These are phyloP conservation scores for Amphipyra tragopoginis DNA, from an alignment of 2,888 invertebrate genomes.

Conservation along the genomic window DNA sequence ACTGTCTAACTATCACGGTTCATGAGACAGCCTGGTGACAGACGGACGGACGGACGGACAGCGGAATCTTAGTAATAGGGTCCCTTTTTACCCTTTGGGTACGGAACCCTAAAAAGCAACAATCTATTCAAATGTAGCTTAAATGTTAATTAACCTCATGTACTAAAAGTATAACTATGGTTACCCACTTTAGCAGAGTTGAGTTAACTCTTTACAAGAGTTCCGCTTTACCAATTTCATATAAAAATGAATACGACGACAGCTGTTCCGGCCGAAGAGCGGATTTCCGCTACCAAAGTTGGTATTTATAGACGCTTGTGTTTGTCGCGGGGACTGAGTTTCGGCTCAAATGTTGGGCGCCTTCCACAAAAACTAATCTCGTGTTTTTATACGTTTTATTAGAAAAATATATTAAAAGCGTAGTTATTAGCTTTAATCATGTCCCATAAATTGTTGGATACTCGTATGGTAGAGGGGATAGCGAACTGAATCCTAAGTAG, in stretches of 20 bases:
- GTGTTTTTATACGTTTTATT: constrained; percentile 21
- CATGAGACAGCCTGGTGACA: no score
- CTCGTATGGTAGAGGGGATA: constrained; percentile 20
- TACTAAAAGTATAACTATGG: neutral
- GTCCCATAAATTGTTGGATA: constrained; percentile 24
- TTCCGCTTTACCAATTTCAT: constrained; percentile 38
- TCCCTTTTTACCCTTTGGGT: no score
- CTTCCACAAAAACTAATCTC: constrained; percentile 33
- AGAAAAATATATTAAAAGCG: constrained; percentile 3
- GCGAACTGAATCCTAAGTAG: constrained; percentile 34
- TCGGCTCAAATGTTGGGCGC: constrained; percentile 32
- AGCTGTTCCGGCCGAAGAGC: constrained; percentile 47
- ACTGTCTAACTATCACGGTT: no score
- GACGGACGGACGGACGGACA: no score
- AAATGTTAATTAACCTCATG: no score
- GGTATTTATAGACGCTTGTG: constrained; percentile 50
- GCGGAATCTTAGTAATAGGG: no score
- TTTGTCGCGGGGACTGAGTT: constrained; percentile 31
- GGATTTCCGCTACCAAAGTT: constrained; percentile 55
- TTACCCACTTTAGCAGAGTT: neutral
- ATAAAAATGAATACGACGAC: constrained; percentile 47
- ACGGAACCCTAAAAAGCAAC: no score
- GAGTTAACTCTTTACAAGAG: constrained; percentile 9
- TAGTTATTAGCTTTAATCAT: constrained; percentile 41
- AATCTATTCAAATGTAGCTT: no score